phyloP scores from a whole-genome alignment of 1,140 invertebrate genomes.

The Drosophila subpulchrella region DNA sequence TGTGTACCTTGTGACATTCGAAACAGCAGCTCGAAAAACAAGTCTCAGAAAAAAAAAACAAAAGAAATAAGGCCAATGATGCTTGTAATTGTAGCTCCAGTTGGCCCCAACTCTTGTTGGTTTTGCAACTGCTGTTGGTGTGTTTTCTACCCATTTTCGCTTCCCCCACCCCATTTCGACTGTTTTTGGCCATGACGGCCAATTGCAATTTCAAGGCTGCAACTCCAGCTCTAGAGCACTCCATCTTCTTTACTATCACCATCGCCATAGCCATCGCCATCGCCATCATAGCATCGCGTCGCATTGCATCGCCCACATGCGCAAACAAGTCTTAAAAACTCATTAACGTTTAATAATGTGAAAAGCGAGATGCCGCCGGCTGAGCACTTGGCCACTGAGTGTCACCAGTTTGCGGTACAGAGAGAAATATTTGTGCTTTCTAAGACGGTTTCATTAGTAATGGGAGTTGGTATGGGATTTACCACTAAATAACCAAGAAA shows the following conservation, averaged over 20 bases:
- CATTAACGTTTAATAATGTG: slow-evolving; percentile 69
- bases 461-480: no score
- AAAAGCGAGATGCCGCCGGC: slow-evolving; percentile 27
- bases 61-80: slow-evolving; percentile 79
- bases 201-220: slow-evolving; percentile 67
- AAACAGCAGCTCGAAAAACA: slow-evolving; percentile 34
- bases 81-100: slow-evolving; percentile 76
- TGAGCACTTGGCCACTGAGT: slow-evolving; percentile 23
- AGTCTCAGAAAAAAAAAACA: slow-evolving; percentile 32
- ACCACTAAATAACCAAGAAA: background rate
- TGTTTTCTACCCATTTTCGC: slow-evolving; percentile 10
- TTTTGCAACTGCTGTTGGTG: slow-evolving; percentile 44
- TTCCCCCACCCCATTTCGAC: background rate
- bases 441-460: background rate
- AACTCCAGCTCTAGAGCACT: slow-evolving; percentile 19
- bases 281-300: slow-evolving; percentile 8
- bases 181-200: slow-evolving; percentile 34
- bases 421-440: background rate
- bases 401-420: slow-evolving; percentile 7
- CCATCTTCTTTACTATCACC: slow-evolving; percentile 11
- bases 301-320: slow-evolving; percentile 30
- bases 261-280: no score
- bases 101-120: slow-evolving; percentile 44
- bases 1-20: slow-evolving; percentile 43
- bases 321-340: slow-evolving; percentile 62